Base-by-base conservation (phyloP, 2,113 vertebrate species). In the Gobio gobio region DNA sequence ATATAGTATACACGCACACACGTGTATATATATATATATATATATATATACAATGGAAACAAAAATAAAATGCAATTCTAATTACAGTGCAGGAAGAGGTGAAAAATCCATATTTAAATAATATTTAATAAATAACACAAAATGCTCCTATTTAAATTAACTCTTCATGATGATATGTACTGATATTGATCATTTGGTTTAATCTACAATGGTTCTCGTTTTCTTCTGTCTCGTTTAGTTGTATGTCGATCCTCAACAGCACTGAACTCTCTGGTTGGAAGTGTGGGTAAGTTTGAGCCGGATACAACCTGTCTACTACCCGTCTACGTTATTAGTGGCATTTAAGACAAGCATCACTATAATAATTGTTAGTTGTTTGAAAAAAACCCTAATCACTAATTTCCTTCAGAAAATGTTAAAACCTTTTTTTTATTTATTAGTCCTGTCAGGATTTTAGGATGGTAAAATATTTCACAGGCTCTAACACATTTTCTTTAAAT, bases 191-290 rank as follows among this genome's bases (percentile, higher is more conserved):
- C 4, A 20, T 26, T 9, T 9, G 13, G 2, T 49, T 49, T 74
- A 0, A 49, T 24, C 18, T 16, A 16, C 20, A 14, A 5, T 45
- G 7, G n/a, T 5, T 68, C 2, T 51, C 73, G 26, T 79, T 13
- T 78, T 49, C 26, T 58, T 33, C 66, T 75, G 51, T 77, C 79
- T 4, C 3, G 90, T 89, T 86, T 82, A 95, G 95, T 73, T 95
- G 94, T 78, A 80, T 94, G 87, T 85, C 90, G 56, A 93, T 95
- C 90, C 89, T 95, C 45, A 90, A 91, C 84, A 90, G 54, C 51
- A 91, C 92, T 43, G 85, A 91, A 4, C 59, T 95, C 87, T 90
- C 80, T n/a, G 93, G 89, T 78, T 95, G 94, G 94, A 92, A 92
- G 22, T 94, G 92, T 82, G 94, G 95, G 94, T 95, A 93, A 59